These are phyloP conservation scores for Andrena cerasifolii DNA, from an alignment of 1,140 invertebrate species.

Conservation along the genomic window DNA sequence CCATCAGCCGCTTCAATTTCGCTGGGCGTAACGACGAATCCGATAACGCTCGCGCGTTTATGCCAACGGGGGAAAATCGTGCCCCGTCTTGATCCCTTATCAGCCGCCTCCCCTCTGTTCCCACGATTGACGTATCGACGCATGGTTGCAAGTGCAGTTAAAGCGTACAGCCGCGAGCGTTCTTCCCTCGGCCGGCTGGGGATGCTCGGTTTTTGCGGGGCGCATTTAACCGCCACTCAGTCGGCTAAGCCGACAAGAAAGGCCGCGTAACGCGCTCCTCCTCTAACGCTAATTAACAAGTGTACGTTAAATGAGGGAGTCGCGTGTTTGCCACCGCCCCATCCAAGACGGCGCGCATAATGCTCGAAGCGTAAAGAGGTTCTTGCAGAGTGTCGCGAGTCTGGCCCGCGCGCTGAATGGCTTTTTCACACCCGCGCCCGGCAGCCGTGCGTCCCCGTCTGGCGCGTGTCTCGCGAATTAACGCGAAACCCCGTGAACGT, in stretches of 20 bases:
- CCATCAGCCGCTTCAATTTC: slow-evolving; percentile 26
- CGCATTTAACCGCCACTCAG: slow-evolving; percentile 23
- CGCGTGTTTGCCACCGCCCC: slow-evolving; percentile 37
- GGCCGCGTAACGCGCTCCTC: slow-evolving; percentile 1
- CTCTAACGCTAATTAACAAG: slow-evolving; percentile 50
- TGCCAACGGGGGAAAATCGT: not conserved
- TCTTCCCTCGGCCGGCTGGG: slow-evolving; percentile 11
- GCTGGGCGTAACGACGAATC: not conserved
- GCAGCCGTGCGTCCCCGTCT: not conserved
- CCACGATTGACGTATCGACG: slow-evolving; percentile 19
- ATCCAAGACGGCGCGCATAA: slow-evolving; percentile 39
- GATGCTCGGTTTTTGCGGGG: slow-evolving; percentile 13
- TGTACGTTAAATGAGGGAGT: slow-evolving; percentile 38
- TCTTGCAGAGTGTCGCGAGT: slow-evolving; percentile 48
- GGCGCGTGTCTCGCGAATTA: slow-evolving; percentile 10
- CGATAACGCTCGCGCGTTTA: slow-evolving; percentile 3
- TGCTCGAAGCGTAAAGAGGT: slow-evolving; percentile 53
- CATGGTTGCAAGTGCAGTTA: not conserved
- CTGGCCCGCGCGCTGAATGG: slow-evolving; percentile 43
- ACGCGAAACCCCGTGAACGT: slow-evolving; percentile 17
- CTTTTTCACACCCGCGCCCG: slow-evolving; percentile 40
- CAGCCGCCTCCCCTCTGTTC: not conserved
- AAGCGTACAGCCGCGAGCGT: not conserved
- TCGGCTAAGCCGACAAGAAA: slow-evolving; percentile 25
- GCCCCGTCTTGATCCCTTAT: not conserved